Percentiles rank a stretch among this genome's conserved stretches.
Evolutionary conservation across 2,888 invertebrate species (phyloP).

Genomic region (Drosophila rellima): DNA sequence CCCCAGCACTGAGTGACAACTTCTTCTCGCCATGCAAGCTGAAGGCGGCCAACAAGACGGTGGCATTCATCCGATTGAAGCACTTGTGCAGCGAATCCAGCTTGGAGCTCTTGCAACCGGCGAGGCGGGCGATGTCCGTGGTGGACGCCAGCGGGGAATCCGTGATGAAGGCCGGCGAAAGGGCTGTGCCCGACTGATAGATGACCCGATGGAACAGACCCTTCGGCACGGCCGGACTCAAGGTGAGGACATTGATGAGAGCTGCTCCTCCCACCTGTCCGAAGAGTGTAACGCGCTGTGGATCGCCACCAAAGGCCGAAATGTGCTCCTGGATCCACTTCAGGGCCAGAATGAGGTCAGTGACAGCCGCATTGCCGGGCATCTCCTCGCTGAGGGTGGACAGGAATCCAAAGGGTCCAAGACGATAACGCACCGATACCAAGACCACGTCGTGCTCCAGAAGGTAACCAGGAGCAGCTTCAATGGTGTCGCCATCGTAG

Average conservation of each 20-base stretch:
- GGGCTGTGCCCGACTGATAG: constrained; percentile 87
- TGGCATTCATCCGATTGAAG: constrained; percentile 83
- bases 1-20: constrained; percentile 59
- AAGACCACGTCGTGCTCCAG: constrained; percentile 86
- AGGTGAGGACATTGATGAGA: constrained; percentile 86
- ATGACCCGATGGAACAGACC: constrained; percentile 87
- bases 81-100: constrained; percentile 83
- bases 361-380: constrained; percentile 87
- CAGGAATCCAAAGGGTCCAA: constrained; percentile 87
- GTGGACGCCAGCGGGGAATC: constrained; percentile 83
- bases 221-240: constrained; percentile 85
- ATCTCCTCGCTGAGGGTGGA: constrained; percentile 86
- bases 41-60: constrained; percentile 84
- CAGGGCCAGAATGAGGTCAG: constrained; percentile 86
- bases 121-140: constrained; percentile 83
- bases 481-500: constrained; percentile 83
- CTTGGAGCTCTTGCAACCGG: constrained; percentile 83
- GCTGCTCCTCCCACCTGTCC: constrained; percentile 87
- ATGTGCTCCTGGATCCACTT: constrained; percentile 87
- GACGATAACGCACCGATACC: constrained; percentile 86
- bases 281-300: constrained; percentile 86
- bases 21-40: constrained; percentile 77
- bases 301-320: constrained; percentile 86
- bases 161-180: constrained; percentile 87
- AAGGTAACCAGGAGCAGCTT: constrained; percentile 85